phyloP scores from a whole-genome alignment of 1,140 invertebrate species.

The Drosophila kanapiae region DNA sequence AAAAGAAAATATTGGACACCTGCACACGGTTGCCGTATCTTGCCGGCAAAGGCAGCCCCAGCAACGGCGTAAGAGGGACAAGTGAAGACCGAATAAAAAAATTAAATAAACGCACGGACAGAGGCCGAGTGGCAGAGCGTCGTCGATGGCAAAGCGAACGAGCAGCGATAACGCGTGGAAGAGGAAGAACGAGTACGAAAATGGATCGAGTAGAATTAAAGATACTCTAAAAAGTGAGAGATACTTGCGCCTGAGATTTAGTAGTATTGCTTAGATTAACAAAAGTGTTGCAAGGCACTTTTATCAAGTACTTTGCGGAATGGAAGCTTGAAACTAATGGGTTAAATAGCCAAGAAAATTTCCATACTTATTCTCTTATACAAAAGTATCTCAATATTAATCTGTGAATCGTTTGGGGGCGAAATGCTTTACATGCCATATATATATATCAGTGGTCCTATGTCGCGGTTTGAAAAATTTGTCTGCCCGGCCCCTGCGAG shows the following conservation, averaged over 20 bases:
- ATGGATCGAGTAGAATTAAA: background rate
- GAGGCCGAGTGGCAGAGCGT: conserved; percentile 19
- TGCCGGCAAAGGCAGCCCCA: conserved; percentile 49
- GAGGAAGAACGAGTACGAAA: background rate
- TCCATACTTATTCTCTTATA: background rate
- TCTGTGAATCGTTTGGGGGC: too few species aligned
- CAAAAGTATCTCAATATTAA: too few species aligned
- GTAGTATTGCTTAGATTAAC: background rate
- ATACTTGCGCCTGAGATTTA: background rate
- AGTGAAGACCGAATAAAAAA: conserved; percentile 69
- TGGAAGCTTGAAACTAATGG: background rate
- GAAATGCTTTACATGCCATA: too few species aligned
- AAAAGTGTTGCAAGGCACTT: too few species aligned
- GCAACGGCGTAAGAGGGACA: conserved; percentile 65
- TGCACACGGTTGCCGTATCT: conserved; percentile 80
- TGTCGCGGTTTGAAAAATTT: too few species aligned
- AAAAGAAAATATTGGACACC: conserved; percentile 84
- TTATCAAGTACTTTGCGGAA: too few species aligned
- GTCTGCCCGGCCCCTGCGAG: too few species aligned
- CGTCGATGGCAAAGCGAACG: conserved; percentile 31
- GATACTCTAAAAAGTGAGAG: conserved; percentile 5
- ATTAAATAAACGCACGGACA: conserved; percentile 60
- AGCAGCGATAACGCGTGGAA: conserved; percentile 25
- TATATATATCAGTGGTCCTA: too few species aligned
- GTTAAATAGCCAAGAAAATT: background rate